Percentiles rank a stretch among this genome's conserved stretches.
phyloP scores from a whole-genome alignment of 2,797 vertebrate genomes.

The Enteromius radiatus region DNA sequence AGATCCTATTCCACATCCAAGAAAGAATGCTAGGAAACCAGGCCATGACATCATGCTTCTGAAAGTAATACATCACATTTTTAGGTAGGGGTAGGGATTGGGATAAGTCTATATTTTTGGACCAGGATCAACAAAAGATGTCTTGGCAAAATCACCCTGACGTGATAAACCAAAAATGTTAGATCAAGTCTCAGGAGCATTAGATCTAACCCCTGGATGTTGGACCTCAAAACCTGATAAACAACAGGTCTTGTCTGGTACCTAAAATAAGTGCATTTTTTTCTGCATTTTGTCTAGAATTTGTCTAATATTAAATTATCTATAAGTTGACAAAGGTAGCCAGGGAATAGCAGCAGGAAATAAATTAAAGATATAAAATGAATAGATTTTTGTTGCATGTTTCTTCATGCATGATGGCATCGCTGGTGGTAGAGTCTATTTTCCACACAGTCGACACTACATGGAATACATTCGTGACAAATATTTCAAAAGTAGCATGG shows the following conservation, averaged over 20 bases:
- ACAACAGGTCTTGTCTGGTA: background rate
- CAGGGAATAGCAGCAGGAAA: background rate
- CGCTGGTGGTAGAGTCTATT: slow-evolving; percentile 48
- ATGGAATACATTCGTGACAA: slow-evolving; percentile 55
- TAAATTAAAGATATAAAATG: background rate
- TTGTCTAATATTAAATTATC: background rate
- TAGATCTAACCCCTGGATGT: background rate
- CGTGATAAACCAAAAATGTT: slow-evolving; percentile 22
- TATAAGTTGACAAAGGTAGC: background rate
- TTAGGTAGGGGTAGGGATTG: no score
- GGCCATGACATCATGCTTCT: slow-evolving; percentile 71
- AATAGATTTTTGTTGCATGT: no score
- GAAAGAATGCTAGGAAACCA: rapidly evolving
- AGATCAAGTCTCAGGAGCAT: background rate
- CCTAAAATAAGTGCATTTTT: slow-evolving; percentile 22
- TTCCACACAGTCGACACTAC: slow-evolving; percentile 66
- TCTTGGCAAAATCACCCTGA: no score
- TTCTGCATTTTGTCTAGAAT: slow-evolving; percentile 25
- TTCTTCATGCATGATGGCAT: slow-evolving; percentile 40
- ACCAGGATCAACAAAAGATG: no score
- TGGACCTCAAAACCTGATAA: background rate
- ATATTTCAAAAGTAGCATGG: rapidly evolving
- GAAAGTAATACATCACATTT: slow-evolving; percentile 62
- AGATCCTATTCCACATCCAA: background rate
- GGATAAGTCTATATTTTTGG: no score